Conservation (phyloP, 2,797 vertebrate genomes). For the Selene dorsalis region DNA sequence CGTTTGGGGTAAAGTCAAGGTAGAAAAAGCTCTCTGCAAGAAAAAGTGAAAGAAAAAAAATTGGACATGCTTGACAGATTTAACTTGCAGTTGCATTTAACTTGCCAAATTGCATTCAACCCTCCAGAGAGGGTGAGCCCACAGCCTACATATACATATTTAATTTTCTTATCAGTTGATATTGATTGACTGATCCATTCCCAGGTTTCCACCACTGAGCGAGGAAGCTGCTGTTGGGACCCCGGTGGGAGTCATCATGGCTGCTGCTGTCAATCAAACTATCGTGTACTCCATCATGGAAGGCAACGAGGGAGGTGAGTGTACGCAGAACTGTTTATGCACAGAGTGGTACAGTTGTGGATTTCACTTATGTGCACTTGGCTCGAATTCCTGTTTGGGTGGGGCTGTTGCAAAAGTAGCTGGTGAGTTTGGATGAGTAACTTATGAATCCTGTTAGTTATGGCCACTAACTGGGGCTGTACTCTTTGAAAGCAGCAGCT, state of each 20-base stretch:
- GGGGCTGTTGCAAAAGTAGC: conserved; percentile 1
- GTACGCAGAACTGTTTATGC: conserved; percentile 25
- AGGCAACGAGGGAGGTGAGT: conserved; percentile 87
- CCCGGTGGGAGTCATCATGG: conserved; percentile 85
- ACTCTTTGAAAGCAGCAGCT: background rate
- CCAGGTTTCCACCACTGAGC: conserved; percentile 90
- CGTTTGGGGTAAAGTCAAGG: conserved; percentile 13
- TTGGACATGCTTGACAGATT: conserved; percentile 50
- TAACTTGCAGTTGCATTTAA: conserved; percentile 43
- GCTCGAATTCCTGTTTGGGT: background rate
- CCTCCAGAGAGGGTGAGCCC: conserved; percentile 42
- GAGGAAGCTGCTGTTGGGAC: conserved; percentile 88
- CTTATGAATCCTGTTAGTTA: background rate
- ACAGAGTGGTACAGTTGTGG: background rate
- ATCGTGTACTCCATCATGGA: conserved; percentile 91
- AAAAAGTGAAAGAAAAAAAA: conserved; percentile 11
- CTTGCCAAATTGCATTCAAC: conserved; percentile 45
- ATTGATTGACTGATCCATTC: conserved; percentile 69
- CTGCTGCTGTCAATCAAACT: conserved; percentile 93
- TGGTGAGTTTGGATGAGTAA: background rate
- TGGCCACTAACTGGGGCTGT: background rate
- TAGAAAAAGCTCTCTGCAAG: conserved; percentile 11
- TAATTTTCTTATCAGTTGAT: conserved; percentile 54
- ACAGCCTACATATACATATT: conserved; percentile 54
- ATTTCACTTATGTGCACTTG: background rate